These are phyloP conservation scores for Ruditapes philippinarum DNA, from an alignment of 1,140 invertebrate genomes.

Conservation along the genomic window DNA sequence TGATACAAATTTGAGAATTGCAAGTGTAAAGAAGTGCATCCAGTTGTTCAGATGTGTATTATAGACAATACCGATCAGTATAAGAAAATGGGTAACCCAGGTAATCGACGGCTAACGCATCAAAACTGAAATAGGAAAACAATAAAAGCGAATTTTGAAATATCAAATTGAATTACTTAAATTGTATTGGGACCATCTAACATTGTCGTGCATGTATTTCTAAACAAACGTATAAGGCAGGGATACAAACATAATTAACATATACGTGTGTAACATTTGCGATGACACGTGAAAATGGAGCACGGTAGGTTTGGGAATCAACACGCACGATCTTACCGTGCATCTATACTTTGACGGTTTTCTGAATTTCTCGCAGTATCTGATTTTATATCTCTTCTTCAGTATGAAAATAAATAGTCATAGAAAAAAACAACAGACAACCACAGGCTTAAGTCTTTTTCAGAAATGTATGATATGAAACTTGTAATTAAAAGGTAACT, in stretches of 20 bases:
- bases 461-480: too few relatives aligned
- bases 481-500: too few relatives aligned
- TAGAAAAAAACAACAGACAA: too few relatives aligned
- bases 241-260: too few relatives aligned
- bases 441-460: too few relatives aligned
- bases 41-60: too few relatives aligned
- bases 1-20: too few relatives aligned
- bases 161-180: background rate
- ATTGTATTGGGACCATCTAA: background rate
- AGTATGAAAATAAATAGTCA: background rate
- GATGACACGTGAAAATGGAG: background rate
- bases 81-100: background rate
- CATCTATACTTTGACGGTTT: conserved; percentile 7
- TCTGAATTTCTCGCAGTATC: conserved; percentile 17
- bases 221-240: background rate
- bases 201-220: background rate
- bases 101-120: conserved; percentile 19
- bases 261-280: background rate
- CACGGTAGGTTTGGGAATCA: background rate
- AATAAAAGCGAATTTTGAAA: background rate
- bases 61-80: conserved; percentile 17
- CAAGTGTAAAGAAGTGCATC: too few relatives aligned
- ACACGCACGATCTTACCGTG: conserved; percentile 19
- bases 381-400: background rate
- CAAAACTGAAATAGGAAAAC: conserved; percentile 18